Evolutionary conservation across 2,797 vertebrate genomes (phyloP), one percentile per base, ranked within the genome.

Genomic region (Epinephelus coioides): DNA sequence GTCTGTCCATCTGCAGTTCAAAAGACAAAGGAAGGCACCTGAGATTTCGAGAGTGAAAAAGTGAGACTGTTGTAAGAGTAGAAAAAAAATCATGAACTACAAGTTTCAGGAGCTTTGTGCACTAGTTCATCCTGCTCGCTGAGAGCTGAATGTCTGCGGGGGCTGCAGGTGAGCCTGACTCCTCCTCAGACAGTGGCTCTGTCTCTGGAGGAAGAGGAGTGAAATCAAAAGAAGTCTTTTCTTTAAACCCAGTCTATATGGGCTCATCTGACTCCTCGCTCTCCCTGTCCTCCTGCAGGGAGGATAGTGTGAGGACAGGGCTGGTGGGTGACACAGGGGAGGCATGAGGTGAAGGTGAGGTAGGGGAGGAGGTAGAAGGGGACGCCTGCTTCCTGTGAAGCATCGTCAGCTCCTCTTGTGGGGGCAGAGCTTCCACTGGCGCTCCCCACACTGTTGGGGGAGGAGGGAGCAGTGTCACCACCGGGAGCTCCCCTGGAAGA

Each of bases 261-360:
- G 94, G 92, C 73, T 96, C 95, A 43, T 96, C 93, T 3, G 94
- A 94, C 66, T 93, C 94, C 82, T 94, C 92, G 0, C 93, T 91
- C 69, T 93, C 94, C 61, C 90, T 77, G 56, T 95, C 94, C 90
- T 92, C 90, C 82, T 91, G 93, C 88, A 95, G 90, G 60, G 93
- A 91, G 64, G 94, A 91, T 9, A 95, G 88, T 0, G 91, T 89
- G 67, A 95, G 81, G 70, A 93, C 87, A 4, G 93, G 91, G 69
- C 70, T 78, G 76, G 80, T 60, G 84, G 86, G 57, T 23, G 83
- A 85, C 54, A 53, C 50, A 4, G 84, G 73, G 61, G 87, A 84
- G 77, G 76, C 10, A 61, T 79, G 71, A 38, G 87, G 74, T 53
- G 91, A 89, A 19, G 86, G 56, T 43, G 92, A 85, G 65, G 87